Evolutionary conservation across 2,113 vertebrate genomes (phyloP), one percentile per base, ranked within the genome.

Genomic region (Eulemur rufifrons): DNA sequence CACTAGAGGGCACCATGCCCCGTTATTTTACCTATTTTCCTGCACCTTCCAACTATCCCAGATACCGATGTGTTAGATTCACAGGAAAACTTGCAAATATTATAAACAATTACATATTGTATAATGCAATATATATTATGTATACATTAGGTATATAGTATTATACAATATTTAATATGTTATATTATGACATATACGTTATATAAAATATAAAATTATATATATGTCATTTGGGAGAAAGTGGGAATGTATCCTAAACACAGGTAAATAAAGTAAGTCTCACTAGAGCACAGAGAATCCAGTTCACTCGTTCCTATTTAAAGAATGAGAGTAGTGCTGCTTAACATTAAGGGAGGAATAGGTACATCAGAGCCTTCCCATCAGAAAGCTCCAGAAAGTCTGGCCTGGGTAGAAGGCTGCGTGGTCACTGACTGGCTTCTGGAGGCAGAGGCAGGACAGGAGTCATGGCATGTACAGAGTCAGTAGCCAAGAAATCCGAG

Each of bases 1-100:
- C 97, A 97, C 97, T 77, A 97, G 97, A 12, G 95, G 96, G 86
- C 3, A 97, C 80, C 93, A 97, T 76, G 76, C 64, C 74, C 97
- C 95, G 81, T 52, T 97, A 91, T 95, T 97, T 97, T 64, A 94
- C 27, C 32, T 88, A 11, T 54, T 68, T 61, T 87, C 68, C 63
- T 54, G 52, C 39, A 39, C 50, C 45, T 97, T 91, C 14, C 29
- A n/a, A 47, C 39, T 21, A 54, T 4, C 56, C 50, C 39, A 73
- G 6, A 78, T 13, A 54, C 10, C 37, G 54, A 64, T 5, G 11
- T 52, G 42, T 66, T 50, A 71, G 21, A 68, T 4, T 86, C 80
- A 29, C 37, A 66, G 59, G 42, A 78, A 97, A 97, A 81, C 8
- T 29, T 81, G 6, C 23, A 64, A 15, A 25, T 25, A 63, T 63